Evolutionary conservation across 2,888 invertebrate genomes (phyloP).

Genomic region (Clistopyga incitator): DNA sequence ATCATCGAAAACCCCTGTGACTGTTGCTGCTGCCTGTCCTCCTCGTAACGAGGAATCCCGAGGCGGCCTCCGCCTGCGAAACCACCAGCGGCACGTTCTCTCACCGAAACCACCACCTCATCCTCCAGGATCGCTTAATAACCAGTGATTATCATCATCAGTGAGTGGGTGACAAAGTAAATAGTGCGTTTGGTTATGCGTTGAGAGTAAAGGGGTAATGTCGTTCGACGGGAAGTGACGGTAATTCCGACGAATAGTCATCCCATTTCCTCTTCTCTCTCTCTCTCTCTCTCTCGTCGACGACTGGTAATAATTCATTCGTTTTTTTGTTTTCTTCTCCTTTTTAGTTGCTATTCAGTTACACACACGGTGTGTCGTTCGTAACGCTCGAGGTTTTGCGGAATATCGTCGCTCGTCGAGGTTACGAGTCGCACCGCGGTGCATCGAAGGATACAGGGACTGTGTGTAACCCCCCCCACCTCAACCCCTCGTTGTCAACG

Average conservation of each 20-base stretch:
- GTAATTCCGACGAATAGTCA: too few relatives aligned
- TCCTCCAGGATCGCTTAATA: too few relatives aligned
- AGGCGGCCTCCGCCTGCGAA: not conserved
- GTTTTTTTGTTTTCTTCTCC: not conserved
- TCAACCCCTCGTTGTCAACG: slow-evolving; percentile 61
- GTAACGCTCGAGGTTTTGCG: too few relatives aligned
- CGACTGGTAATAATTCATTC: not conserved
- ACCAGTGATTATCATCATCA: too few relatives aligned
- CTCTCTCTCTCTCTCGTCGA: too few relatives aligned
- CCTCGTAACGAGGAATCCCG: not conserved
- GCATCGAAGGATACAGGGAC: not conserved
- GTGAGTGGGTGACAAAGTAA: too few relatives aligned
- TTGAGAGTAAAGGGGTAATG: too few relatives aligned
- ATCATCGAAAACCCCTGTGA: not conserved
- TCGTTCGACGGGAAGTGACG: too few relatives aligned
- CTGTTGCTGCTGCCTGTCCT: slow-evolving; percentile 4
- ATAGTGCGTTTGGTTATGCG: too few relatives aligned
- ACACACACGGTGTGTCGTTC: too few relatives aligned
- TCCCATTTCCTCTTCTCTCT: too few relatives aligned
- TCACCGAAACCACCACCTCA: too few relatives aligned
- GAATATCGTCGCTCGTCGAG: not conserved
- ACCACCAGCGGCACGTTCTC: not conserved
- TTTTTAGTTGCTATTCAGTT: not conserved
- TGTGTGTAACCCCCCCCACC: not conserved
- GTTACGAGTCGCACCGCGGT: not conserved